Conservation (phyloP, 2,888 invertebrate species). For the Linnaemya tessellans region DNA sequence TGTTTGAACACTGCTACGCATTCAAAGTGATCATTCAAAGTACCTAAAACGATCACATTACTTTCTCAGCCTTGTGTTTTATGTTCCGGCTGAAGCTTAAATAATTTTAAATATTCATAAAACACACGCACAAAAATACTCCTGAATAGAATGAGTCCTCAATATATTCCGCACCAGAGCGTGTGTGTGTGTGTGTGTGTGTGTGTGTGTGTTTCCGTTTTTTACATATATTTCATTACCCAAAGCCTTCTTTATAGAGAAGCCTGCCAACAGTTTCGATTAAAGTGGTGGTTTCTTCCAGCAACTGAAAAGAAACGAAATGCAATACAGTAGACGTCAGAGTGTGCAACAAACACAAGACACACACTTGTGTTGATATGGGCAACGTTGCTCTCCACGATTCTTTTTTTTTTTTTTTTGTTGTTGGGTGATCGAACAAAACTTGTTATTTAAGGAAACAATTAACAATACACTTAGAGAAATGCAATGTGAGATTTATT, state of each 20-base stretch:
- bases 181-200: neutral
- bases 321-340: slow-evolving; percentile 31
- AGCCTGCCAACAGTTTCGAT: slow-evolving; percentile 47
- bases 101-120: slow-evolving; percentile 56
- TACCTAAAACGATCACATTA: slow-evolving; percentile 50
- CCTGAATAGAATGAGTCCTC: slow-evolving; percentile 5
- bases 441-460: slow-evolving; percentile 57
- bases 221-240: slow-evolving; percentile 26
- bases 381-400: no score
- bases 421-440: slow-evolving; percentile 43
- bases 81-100: slow-evolving; percentile 59
- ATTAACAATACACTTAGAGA: slow-evolving; percentile 32
- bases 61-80: slow-evolving; percentile 1
- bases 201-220: neutral
- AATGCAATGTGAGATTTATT: neutral
- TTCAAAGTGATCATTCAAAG: slow-evolving; percentile 59
- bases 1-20: slow-evolving; percentile 38
- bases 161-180: neutral
- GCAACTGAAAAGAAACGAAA: neutral
- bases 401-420: neutral
- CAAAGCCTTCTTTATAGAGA: slow-evolving; percentile 25
- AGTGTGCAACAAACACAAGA: slow-evolving; percentile 39
- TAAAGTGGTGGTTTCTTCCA: slow-evolving; percentile 54
- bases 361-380: neutral
- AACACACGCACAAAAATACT: slow-evolving; percentile 50